Base-by-base conservation (phyloP, 53 echinoderm and acorn worm genomes). In the Paelopatides confundens region DNA sequence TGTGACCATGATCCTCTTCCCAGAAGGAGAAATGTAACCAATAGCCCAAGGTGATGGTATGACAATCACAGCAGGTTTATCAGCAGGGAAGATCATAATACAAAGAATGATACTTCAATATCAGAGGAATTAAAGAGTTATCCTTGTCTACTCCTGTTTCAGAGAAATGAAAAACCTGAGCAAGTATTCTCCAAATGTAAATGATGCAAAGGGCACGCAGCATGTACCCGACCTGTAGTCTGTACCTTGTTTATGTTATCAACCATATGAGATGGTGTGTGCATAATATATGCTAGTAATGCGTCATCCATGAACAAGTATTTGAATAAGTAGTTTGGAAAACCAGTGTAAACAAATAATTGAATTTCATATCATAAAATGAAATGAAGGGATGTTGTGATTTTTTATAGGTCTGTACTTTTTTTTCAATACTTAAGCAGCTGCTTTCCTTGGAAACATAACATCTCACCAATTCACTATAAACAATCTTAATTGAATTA, bases 91-190 rank as follows among this genome's bases (percentile, higher is more conserved):
- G 74, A 74, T 74, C n/a, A 6, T 26, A 10, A 27, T 39, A 74
- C 74, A 74, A 74, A 46, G 74, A 18, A 4, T 27, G 74, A 74
- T 74, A 74, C 74, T 28, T 74, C 39, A 74, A 46, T 35, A 74
- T 46, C 24, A 74, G 74, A 74, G 40, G 39, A 74, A 74, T 74
- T 74, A 74, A 74, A 74, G 74, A 74, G 74, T 13, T 12, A 39
- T 4, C 24, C 74, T 74, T 74, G 74, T 74, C 74, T n/a, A 43
- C 27, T 74, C 74, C 27, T 74, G 74, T 74, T 74, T 74, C 74
- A 46, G 23, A 40, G 74, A 74, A 74, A 74, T 5, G 74, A 40
- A 74, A 40, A 74, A 74, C 74, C 74, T 74, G 74, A 74, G 40
- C 46, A 26, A 46, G 21, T 8, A n/a, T 5, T 35, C 46, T 74